Evolutionary conservation across 2,888 invertebrate species (phyloP), one percentile per base, ranked within the genome.

Genomic region (Coleophora deauratella): DNA sequence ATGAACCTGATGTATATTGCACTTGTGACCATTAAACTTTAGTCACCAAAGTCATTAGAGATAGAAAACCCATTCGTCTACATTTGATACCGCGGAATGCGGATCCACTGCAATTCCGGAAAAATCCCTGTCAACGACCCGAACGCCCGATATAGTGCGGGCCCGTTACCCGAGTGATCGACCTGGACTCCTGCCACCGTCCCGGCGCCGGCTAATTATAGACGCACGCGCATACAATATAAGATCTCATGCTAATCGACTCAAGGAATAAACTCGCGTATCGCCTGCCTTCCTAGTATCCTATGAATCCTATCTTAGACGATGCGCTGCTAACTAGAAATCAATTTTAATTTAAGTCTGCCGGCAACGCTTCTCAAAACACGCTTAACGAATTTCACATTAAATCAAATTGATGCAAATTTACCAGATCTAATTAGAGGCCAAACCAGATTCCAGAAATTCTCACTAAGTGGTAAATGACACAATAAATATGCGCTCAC

Each of bases 151-250:
- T 80, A 77, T 72, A 77, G 76, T 71, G 64, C 55, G 70, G 61
- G 69, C 70, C 76, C 75, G 78, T 75, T 82, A 76, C 70, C 77
- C 79, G 77, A 81, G 72, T 80, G 82, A 79, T 80, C 81, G 77
- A 79, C 71, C 79, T 81, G 81, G 81, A 76, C 77, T 75, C 63
- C 66, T 78, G 82, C 81, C 80, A 79, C 70, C 62, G 65, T 67
- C 71, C 66, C 65, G 66, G 65, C 74, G 70, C 69, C 66, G 51
- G 64, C 73, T 82, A 79, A 81, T 80, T 78, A 79, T 79, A 78
- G 62, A 63, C 62, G 53, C 58, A 50, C 51, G 53, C 55, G 58
- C 62, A 66, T 54, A 72, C 62, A 61, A 77, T 65, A 72, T 64
- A 64, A 66, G 64, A 57, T 66, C 62, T 54, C 64, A 73, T 66